Conservation (phyloP, 64 coral and sea anemone genomes). For the Pachyseris speciosa region DNA sequence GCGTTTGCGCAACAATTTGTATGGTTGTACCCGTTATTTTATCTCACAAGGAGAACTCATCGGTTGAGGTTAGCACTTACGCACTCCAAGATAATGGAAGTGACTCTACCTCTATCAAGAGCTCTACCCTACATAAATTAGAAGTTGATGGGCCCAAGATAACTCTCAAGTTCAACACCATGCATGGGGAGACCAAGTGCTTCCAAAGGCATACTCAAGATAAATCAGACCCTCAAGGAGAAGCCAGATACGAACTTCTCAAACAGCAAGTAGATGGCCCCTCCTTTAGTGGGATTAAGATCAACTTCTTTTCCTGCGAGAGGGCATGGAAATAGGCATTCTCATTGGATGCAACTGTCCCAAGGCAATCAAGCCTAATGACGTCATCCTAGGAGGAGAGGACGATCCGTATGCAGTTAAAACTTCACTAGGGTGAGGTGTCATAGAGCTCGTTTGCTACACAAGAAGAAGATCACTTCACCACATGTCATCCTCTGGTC, state of each 20-base stretch:
- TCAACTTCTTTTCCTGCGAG: not conserved
- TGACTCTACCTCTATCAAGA: slow-evolving; percentile 17
- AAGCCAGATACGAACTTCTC: slow-evolving; percentile 19
- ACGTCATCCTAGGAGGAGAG: slow-evolving; percentile 19
- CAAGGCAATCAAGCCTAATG: slow-evolving; percentile 5
- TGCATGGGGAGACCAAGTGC: not conserved
- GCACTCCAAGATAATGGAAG: slow-evolving; percentile 25
- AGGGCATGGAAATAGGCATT: not conserved
- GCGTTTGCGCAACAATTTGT: not conserved
- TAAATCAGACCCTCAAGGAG: not conserved
- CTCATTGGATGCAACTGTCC: slow-evolving; percentile 38
- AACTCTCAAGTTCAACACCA: slow-evolving; percentile 28
- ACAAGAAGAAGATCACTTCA: too few relatives aligned
- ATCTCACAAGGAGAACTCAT: not conserved
- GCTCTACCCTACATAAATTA: not conserved
- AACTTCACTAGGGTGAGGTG: slow-evolving; percentile 11
- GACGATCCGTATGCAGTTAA: too few relatives aligned
- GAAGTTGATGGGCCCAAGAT: not conserved
- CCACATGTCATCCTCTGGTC: too few relatives aligned
- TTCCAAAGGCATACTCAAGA: slow-evolving; percentile 24
- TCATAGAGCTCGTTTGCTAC: not conserved
- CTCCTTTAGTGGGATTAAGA: not conserved
- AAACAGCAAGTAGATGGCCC: not conserved
- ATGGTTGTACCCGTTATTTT: not conserved
- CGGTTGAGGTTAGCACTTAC: not conserved